Conservation (phyloP, 2,113 vertebrate species). For the Dermatemys mawii region DNA sequence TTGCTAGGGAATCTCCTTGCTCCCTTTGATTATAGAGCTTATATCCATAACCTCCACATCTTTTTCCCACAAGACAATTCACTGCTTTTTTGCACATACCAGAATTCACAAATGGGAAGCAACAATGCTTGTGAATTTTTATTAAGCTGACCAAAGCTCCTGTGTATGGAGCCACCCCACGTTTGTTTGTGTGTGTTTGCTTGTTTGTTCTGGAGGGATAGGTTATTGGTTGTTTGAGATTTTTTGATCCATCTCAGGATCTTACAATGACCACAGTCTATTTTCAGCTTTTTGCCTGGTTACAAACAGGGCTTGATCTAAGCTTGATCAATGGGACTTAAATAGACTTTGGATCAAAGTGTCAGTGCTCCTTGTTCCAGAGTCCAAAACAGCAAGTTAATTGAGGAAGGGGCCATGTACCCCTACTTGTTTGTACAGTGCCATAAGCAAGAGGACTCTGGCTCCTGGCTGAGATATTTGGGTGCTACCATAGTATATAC, state of each 20-base stretch:
- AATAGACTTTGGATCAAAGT: neutral
- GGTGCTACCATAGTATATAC: neutral
- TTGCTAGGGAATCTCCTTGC: neutral
- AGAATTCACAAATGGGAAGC: neutral
- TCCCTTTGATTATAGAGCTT: neutral
- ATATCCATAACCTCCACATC: neutral
- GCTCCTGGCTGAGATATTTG: neutral
- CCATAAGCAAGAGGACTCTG: fast-evolving
- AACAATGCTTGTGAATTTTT: neutral
- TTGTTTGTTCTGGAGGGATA: neutral
- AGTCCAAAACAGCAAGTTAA: neutral
- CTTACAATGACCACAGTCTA: neutral
- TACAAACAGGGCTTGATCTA: neutral
- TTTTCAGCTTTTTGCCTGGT: neutral
- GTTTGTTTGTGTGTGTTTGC: too few relatives aligned
- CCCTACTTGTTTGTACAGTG: neutral
- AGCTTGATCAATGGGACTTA: neutral
- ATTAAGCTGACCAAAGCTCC: neutral
- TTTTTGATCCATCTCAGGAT: neutral
- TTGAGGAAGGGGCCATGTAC: neutral
- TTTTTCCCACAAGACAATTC: neutral
- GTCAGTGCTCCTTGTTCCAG: neutral
- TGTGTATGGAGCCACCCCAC: too few relatives aligned
- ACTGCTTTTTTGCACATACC: neutral
- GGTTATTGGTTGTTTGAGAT: too few relatives aligned